Evolutionary conservation across 1,140 invertebrate species (phyloP).

Genomic region (Acromyrmex heyeri): DNA sequence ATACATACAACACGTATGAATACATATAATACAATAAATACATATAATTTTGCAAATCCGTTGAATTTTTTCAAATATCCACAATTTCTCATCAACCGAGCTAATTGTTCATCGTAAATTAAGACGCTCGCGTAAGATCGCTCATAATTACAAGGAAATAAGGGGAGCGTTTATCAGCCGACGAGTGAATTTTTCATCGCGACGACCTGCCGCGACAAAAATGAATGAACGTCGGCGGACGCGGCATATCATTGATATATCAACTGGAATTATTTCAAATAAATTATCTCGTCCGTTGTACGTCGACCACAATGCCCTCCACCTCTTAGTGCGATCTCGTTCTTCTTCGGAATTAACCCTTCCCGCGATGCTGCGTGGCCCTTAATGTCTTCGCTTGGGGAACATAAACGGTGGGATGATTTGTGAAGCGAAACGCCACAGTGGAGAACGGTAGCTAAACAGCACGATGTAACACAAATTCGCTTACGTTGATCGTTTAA

Average conservation of each 20-base stretch:
- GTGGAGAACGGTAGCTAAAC: constrained; percentile 41
- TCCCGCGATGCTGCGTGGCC: constrained; percentile 17
- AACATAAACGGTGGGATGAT: constrained; percentile 49
- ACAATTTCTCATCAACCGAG: not conserved
- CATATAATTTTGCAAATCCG: not conserved
- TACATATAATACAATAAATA: too few species aligned
- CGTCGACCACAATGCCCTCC: constrained; percentile 14
- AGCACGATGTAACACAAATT: constrained; percentile 40
- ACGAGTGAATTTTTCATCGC: constrained; percentile 47
- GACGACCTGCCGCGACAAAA: constrained; percentile 53
- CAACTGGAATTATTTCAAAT: constrained; percentile 47
- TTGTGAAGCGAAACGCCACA: constrained; percentile 42
- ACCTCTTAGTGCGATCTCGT: constrained; percentile 28
- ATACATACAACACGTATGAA: not conserved
- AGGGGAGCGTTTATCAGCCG: constrained; percentile 46
- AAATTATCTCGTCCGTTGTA: constrained; percentile 20
- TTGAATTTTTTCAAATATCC: constrained; percentile 7
- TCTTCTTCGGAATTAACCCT: constrained; percentile 50
- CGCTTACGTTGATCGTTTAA: constrained; percentile 34
- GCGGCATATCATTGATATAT: constrained; percentile 42
- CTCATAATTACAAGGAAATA: constrained; percentile 45
- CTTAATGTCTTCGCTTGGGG: constrained; percentile 32
- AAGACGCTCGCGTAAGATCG: constrained; percentile 30
- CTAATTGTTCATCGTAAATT: constrained; percentile 20
- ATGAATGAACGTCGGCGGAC: constrained; percentile 13